Percentiles rank a stretch among this genome's conserved stretches.
Evolutionary conservation across 1,140 invertebrate genomes (phyloP).

Genomic region (Drosophila pandora): DNA sequence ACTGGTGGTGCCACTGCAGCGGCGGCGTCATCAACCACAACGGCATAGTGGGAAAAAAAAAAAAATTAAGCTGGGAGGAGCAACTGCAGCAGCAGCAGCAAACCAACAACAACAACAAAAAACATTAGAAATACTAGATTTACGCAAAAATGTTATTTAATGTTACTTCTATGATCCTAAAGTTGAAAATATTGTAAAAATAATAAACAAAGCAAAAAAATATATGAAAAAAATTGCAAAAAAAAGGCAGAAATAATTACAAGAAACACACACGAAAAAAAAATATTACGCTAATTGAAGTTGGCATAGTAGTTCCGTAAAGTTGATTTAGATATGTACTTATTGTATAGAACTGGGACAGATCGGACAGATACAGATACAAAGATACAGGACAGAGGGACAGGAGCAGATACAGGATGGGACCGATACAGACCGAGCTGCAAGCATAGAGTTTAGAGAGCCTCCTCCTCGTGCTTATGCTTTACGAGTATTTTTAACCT

Average conservation of each 20-base stretch:
- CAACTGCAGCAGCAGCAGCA: slow-evolving; percentile 39
- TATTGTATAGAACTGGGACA: slow-evolving; percentile 31
- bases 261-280: background rate
- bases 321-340: slow-evolving; percentile 56
- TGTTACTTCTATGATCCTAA: slow-evolving; percentile 82
- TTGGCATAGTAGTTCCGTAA: slow-evolving; percentile 57
- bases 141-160: slow-evolving; percentile 82
- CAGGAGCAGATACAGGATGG: background rate
- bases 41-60: slow-evolving; percentile 58
- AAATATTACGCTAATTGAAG: slow-evolving; percentile 33
- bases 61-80: background rate
- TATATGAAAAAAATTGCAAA: slow-evolving; percentile 1
- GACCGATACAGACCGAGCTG: background rate
- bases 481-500: slow-evolving; percentile 49
- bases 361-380: background rate
- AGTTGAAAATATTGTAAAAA: slow-evolving; percentile 83
- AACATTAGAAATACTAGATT: slow-evolving; percentile 82
- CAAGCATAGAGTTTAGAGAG: slow-evolving; percentile 39
- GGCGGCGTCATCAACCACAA: slow-evolving; percentile 50
- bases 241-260: slow-evolving; percentile 16
- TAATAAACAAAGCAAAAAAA: slow-evolving; percentile 56
- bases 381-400: background rate
- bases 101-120: slow-evolving; percentile 56
- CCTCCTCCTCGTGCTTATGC: slow-evolving; percentile 12
- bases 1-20: slow-evolving; percentile 36